phyloP scores from a whole-genome alignment of 1,140 invertebrate species.

The Hypothenemus hampei region DNA sequence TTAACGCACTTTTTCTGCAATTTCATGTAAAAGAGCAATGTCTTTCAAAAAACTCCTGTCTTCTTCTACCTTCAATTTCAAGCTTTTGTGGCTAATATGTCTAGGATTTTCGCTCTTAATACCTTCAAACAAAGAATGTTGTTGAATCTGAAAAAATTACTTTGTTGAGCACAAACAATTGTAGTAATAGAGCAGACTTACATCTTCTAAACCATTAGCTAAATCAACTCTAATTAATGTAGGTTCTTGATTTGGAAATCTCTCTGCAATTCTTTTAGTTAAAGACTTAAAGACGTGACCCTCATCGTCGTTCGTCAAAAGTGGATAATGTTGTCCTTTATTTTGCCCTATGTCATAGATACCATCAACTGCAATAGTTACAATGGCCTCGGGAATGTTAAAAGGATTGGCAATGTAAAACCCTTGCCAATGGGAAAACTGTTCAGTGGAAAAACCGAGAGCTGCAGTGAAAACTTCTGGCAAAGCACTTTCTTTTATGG shows the following conservation, averaged over 20 bases:
- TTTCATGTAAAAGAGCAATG: conserved; percentile 56
- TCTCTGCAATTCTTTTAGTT: conserved; percentile 52
- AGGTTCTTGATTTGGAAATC: conserved; percentile 53
- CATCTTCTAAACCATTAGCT: conserved; percentile 58
- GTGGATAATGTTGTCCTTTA: conserved; percentile 54
- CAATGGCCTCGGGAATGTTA: conserved; percentile 68
- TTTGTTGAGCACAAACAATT: background rate
- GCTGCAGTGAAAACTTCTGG: conserved; percentile 68
- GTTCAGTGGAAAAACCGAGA: conserved; percentile 62
- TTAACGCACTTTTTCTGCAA: conserved; percentile 53
- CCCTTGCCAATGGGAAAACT: conserved; percentile 65
- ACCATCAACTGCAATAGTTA: conserved; percentile 69
- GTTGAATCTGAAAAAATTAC: conserved; percentile 43
- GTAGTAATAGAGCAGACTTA: conserved; percentile 39
- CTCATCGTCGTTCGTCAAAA: conserved; percentile 61
- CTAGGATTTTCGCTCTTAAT: conserved; percentile 47
- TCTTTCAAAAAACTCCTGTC: conserved; percentile 63
- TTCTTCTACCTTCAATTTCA: conserved; percentile 55
- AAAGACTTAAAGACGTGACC: conserved; percentile 58
- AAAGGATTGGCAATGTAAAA: conserved; percentile 69
- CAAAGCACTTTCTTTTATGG: conserved; percentile 56
- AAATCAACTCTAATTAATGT: conserved; percentile 60
- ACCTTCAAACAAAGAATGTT: conserved; percentile 50
- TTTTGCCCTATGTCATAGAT: conserved; percentile 51
- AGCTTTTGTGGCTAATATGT: conserved; percentile 47